A percentile compares a stretch with the other conserved stretches of the same genome.
phyloP scores from a whole-genome alignment of 2,888 invertebrate species.

The Alentia gelatinosa region DNA sequence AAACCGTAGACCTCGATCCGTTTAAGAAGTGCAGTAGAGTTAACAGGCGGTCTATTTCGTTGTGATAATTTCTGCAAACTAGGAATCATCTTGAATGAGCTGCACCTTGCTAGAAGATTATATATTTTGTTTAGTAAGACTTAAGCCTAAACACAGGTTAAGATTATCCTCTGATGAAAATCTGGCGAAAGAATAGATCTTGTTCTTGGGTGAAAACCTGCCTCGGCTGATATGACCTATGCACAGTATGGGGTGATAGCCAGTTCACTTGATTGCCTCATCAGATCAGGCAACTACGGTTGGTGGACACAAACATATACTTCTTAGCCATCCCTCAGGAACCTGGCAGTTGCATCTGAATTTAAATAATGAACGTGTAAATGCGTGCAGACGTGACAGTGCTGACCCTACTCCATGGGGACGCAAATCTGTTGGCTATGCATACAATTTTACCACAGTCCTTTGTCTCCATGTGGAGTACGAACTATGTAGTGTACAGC shows the following conservation, averaged over 20 bases:
- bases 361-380: background rate
- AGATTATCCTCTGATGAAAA: too few relatives aligned
- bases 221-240: background rate
- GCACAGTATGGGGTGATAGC: background rate
- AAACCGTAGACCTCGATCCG: too few relatives aligned
- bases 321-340: background rate
- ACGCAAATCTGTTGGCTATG: background rate
- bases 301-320: background rate
- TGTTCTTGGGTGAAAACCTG: background rate
- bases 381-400: background rate
- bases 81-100: too few relatives aligned
- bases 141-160: too few relatives aligned
- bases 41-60: too few relatives aligned
- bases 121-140: too few relatives aligned
- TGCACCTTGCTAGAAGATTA: too few relatives aligned
- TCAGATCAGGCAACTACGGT: background rate
- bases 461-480: background rate
- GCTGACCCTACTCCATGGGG: background rate
- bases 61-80: too few relatives aligned
- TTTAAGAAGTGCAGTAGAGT: too few relatives aligned
- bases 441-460: background rate
- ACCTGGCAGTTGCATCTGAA: conserved; percentile 18
- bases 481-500: background rate
- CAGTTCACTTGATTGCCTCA: background rate
- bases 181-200: background rate